Conservation (phyloP, 2,113 vertebrate genomes). For the Peromyscus leucopus region DNA sequence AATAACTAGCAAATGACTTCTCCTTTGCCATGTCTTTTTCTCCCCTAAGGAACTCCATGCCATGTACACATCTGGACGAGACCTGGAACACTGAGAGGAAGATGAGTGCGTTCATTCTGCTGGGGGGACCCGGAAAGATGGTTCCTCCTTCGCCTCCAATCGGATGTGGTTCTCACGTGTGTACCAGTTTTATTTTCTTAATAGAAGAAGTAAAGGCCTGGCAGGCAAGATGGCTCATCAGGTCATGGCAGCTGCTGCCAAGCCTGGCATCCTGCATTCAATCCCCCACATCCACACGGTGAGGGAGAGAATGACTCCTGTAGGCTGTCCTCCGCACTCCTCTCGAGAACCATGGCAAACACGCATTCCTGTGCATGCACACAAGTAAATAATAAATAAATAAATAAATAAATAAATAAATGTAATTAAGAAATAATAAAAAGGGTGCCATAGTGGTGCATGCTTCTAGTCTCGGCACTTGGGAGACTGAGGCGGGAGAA, state of each 20-base stretch:
- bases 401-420: background rate
- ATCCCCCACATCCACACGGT: background rate
- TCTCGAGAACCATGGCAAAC: background rate
- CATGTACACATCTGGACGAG: background rate
- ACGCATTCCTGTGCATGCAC: too few relatives aligned
- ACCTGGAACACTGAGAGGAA: background rate
- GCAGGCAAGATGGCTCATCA: background rate
- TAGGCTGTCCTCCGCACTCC: background rate
- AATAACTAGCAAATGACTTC: conserved; percentile 3
- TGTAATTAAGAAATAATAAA: background rate
- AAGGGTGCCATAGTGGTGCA: background rate
- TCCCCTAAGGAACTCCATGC: background rate
- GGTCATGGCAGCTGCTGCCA: background rate
- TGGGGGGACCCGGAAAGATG: background rate
- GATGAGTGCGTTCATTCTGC: background rate
- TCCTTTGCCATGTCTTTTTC: background rate
- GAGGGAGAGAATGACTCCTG: background rate
- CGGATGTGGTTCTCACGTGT: background rate
- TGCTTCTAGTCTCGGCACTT: background rate
- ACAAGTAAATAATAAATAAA: background rate
- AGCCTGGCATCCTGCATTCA: background rate
- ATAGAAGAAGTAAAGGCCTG: background rate
- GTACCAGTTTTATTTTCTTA: background rate
- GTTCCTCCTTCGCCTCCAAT: conserved; percentile 15
- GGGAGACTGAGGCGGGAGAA: background rate